phyloP scores from a whole-genome alignment of 37 sponge, comb jelly and placozoan species.

The Haliclona indistincta region DNA sequence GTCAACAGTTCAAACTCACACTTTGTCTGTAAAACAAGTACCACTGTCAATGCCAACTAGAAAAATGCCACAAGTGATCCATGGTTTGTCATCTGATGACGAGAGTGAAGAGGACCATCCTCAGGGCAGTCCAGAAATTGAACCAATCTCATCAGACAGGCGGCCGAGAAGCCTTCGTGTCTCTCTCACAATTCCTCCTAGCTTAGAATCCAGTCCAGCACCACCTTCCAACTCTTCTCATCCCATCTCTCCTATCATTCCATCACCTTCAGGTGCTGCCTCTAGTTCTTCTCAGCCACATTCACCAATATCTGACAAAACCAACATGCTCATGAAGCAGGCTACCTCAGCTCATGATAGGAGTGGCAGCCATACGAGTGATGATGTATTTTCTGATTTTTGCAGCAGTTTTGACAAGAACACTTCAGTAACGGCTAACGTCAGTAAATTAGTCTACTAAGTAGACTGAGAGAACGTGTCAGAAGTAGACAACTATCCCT shows the following conservation, averaged over 20 bases:
- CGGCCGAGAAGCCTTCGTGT: conserved; percentile 37
- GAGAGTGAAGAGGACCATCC: background rate
- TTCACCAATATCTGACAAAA: too few species aligned
- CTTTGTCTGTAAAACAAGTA: conserved; percentile 32
- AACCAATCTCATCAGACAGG: background rate
- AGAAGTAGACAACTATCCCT: too few species aligned
- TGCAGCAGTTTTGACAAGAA: too few species aligned
- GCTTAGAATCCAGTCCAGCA: conserved; percentile 9
- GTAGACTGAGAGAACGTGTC: too few species aligned
- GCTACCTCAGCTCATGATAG: too few species aligned
- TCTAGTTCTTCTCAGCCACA: too few species aligned
- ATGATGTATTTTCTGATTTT: too few species aligned
- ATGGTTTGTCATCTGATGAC: background rate
- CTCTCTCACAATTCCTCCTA: conserved; percentile 43
- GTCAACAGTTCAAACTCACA: conserved; percentile 41
- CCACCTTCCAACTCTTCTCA: conserved; percentile 9
- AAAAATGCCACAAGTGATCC: background rate
- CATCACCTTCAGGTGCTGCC: background rate
- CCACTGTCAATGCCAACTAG: too few species aligned
- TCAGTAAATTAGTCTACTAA: too few species aligned
- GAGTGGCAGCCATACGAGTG: too few species aligned
- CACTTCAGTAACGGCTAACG: too few species aligned
- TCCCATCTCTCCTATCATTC: background rate
- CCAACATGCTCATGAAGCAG: too few species aligned
- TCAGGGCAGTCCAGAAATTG: background rate